Evolutionary conservation across 2,888 invertebrate genomes (phyloP).

Genomic region (Drosophila bunnanda): DNA sequence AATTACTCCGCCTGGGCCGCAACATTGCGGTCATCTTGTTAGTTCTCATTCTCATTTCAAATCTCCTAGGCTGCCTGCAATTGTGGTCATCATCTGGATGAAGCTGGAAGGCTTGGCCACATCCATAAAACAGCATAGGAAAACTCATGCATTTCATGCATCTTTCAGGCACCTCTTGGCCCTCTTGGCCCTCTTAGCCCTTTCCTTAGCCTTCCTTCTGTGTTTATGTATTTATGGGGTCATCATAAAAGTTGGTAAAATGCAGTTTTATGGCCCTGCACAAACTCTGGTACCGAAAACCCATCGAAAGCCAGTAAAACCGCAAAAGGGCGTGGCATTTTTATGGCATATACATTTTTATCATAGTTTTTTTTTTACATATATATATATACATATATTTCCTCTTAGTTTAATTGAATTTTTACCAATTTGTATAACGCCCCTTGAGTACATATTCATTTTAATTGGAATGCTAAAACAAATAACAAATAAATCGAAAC

Average conservation of each 20-base stretch:
- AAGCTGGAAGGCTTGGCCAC: neutral
- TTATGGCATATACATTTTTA: conserved; percentile 10
- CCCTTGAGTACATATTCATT: conserved; percentile 21
- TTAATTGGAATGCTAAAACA: conserved; percentile 37
- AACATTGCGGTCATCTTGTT: conserved; percentile 47
- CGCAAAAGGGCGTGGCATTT: conserved; percentile 57
- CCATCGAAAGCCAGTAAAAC: neutral
- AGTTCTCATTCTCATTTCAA: conserved; percentile 2
- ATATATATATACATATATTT: conserved; percentile 4
- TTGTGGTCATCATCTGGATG: conserved; percentile 8
- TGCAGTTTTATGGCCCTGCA: conserved; percentile 34
- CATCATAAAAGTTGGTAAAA: conserved; percentile 23
- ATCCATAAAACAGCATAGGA: conserved; percentile 11
- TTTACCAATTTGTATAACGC: conserved; percentile 25
- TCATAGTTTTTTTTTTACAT: no score
- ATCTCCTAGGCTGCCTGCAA: conserved; percentile 2
- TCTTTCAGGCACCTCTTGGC: neutral
- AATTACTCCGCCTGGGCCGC: conserved; percentile 37
- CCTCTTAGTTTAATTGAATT: conserved; percentile 56
- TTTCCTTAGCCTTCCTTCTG: neutral
- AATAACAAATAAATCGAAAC: conserved; percentile 41
- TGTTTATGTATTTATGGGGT: conserved; percentile 53
- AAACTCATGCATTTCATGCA: conserved; percentile 15
- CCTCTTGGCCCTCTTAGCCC: neutral
- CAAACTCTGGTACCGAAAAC: conserved; percentile 11